Evolutionary conservation across 2,888 invertebrate species (phyloP).

Genomic region (Eupithecia insigniata): DNA sequence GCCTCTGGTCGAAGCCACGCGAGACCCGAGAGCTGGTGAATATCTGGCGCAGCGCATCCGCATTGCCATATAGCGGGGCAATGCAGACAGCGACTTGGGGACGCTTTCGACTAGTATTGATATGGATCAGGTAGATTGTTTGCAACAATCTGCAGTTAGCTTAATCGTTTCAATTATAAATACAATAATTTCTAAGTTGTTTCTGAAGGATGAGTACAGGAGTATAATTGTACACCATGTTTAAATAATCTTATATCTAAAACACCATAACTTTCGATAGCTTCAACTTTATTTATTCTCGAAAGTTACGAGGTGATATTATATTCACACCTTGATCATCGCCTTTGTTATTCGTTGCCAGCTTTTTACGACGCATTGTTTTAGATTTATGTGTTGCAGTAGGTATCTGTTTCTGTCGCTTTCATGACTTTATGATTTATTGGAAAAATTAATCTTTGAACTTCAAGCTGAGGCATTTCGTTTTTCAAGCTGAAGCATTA

Average conservation of each 20-base stretch:
- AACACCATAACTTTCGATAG: conserved; percentile 11
- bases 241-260: background rate
- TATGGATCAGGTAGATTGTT: too few species aligned
- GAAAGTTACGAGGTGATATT: conserved; percentile 22
- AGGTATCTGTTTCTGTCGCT: conserved; percentile 32
- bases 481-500: background rate
- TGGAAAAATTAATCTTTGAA: background rate
- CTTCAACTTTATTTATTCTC: conserved; percentile 16
- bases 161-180: too few species aligned
- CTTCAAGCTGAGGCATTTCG: background rate
- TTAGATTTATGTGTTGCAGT: conserved; percentile 34
- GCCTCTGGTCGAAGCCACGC: too few species aligned
- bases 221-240: background rate
- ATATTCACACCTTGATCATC: conserved; percentile 28
- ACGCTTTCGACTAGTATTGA: too few species aligned
- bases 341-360: conserved; percentile 24
- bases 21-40: too few species aligned
- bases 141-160: too few species aligned
- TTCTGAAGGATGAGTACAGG: too few species aligned
- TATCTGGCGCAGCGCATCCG: too few species aligned
- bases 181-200: too few species aligned
- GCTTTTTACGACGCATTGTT: conserved; percentile 40
- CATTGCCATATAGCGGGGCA: too few species aligned
- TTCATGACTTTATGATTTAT: conserved; percentile 29
- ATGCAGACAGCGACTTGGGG: too few species aligned